Evolutionary conservation across 2,888 invertebrate genomes (phyloP), one percentile per base, ranked within the genome.

Genomic region (Agrotis puta): DNA sequence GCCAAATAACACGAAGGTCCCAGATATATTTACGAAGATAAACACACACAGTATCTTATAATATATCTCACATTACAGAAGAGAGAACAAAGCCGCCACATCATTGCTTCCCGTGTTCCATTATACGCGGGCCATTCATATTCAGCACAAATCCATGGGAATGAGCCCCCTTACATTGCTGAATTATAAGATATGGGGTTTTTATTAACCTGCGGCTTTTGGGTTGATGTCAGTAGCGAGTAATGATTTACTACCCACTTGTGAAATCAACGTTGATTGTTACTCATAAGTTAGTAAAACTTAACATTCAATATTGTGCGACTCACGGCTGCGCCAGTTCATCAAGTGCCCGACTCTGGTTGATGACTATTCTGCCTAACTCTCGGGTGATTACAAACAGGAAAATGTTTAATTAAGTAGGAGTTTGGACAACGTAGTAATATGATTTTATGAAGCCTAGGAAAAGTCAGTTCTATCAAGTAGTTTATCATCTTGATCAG

Each of bases 51-150:
- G 7, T 70, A 59, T 47, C 24, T 45, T 50, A 6, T 27, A 51
- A 58, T 51, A 58, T 51, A 48, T 22, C 43, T n/a, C 7, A 62
- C n/a, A 39, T 63, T 47, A 20, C 63, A 33, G 0, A 58, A 48
- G 13, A 57, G 50, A 5, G 24, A 77, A 67, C 33, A 47, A 64
- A 50, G 47, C 13, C n/a, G 16, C 48, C 64, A 22, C 67, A 45
- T 64, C 33, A 72, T 68, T 64, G 20, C 62, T 53, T 57, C 24
- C 24, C 43, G 11, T 62, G 64, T 68, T 39, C 61, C 67, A 77
- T 77, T 65, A 77, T 67, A 65, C 64, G 58, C 51, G 18, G 47
- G 27, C 67, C 53, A 57, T 62, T 61, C 57, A 72, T 64, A 72
- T 68, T 62, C 64, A 50, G 47, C 9, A 50, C 6, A 39, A 53